phyloP scores from a whole-genome alignment of 2,888 invertebrate genomes.

The Plebejus argus region DNA sequence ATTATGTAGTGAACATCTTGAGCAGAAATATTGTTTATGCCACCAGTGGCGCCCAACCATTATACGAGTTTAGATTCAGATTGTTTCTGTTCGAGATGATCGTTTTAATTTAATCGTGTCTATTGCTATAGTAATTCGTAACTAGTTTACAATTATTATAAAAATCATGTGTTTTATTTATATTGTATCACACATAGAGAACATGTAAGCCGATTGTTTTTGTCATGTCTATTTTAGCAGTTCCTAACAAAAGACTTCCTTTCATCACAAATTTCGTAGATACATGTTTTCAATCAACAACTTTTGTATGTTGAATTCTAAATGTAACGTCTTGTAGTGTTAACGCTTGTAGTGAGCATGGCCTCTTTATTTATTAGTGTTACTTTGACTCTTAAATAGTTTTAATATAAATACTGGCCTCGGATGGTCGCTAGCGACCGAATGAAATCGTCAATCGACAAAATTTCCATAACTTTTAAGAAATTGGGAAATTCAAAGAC shows the following conservation, averaged over 20 bases:
- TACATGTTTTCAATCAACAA: constrained; percentile 29
- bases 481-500: not conserved
- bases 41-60: not conserved
- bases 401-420: constrained; percentile 15
- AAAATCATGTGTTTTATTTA: constrained; percentile 19
- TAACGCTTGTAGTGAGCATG: constrained; percentile 28
- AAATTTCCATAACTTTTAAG: not conserved
- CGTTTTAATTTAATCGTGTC: constrained; percentile 22
- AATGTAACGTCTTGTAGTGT: constrained; percentile 18
- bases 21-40: constrained; percentile 50
- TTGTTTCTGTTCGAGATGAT: not conserved
- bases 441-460: not conserved
- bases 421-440: not conserved
- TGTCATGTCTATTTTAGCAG: constrained; percentile 30
- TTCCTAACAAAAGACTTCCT: constrained; percentile 32
- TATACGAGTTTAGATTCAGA: not conserved
- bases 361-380: constrained; percentile 24
- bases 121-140: constrained; percentile 36
- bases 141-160: constrained; percentile 33
- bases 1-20: constrained; percentile 70
- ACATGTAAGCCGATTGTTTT: constrained; percentile 15
- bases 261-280: constrained; percentile 31
- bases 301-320: constrained; percentile 29
- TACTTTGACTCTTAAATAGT: constrained; percentile 20
- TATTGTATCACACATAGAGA: not conserved